Evolutionary conservation across 2,113 vertebrate species (phyloP).

Genomic region (Cochlearius cochlearius): DNA sequence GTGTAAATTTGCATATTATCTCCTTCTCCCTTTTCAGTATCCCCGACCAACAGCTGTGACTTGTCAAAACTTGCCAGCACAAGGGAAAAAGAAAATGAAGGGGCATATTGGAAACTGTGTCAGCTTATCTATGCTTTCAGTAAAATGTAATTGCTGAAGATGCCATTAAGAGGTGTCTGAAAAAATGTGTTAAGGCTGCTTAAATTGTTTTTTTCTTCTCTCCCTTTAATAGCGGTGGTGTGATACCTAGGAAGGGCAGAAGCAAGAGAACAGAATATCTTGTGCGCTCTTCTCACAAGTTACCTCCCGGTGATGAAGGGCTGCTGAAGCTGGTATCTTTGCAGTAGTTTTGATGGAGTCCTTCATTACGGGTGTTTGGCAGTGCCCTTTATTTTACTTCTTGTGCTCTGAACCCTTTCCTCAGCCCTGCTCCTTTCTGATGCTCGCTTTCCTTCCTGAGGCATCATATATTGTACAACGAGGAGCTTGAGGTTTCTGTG

Average conservation of each 20-base stretch:
- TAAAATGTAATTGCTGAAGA: constrained; percentile 64
- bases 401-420: neutral
- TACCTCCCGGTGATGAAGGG: neutral
- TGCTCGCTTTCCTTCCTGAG: rapidly evolving
- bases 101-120: constrained; percentile 55
- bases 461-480: neutral
- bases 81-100: constrained; percentile 53
- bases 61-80: constrained; percentile 67
- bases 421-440: neutral
- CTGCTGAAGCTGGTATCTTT: neutral
- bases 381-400: neutral
- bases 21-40: constrained; percentile 47
- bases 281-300: neutral
- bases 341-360: neutral
- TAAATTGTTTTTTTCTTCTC: neutral
- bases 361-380: neutral
- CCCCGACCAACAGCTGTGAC: constrained; percentile 65
- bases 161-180: constrained; percentile 46
- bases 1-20: constrained; percentile 65
- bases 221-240: neutral
- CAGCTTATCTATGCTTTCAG: constrained; percentile 56
- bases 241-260: constrained; percentile 26
- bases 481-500: neutral
- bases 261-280: neutral
- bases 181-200: constrained; percentile 39